phyloP scores from a whole-genome alignment of 2,888 invertebrate species.

The Blera fallax region DNA sequence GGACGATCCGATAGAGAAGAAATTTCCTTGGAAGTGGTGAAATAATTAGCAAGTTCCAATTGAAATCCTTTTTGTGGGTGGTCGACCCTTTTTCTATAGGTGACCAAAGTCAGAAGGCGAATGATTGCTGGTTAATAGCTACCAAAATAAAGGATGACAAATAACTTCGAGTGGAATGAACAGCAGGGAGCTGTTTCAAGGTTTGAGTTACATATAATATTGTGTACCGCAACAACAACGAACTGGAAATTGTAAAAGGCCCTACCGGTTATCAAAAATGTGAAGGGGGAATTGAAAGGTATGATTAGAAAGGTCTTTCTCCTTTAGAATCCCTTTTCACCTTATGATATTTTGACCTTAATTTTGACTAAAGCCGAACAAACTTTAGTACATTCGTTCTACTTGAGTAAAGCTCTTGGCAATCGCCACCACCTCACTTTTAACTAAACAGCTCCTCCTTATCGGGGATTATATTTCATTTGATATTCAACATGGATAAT shows the following conservation, averaged over 20 bases:
- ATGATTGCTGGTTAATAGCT: slow-evolving; percentile 2
- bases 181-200: too few relatives aligned
- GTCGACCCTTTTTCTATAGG: slow-evolving; percentile 9
- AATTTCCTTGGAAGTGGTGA: slow-evolving; percentile 19
- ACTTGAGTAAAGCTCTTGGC: not conserved
- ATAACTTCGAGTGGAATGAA: not conserved
- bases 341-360: not conserved
- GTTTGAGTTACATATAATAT: not conserved
- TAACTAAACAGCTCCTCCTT: slow-evolving; percentile 17
- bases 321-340: too few relatives aligned
- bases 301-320: too few relatives aligned
- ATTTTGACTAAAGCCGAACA: not conserved
- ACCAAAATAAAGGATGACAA: not conserved
- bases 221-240: not conserved
- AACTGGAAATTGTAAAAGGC: not conserved
- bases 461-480: slow-evolving; percentile 34
- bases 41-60: slow-evolving; percentile 53
- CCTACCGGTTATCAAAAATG: not conserved
- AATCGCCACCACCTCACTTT: not conserved
- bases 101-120: slow-evolving; percentile 6
- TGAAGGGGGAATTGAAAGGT: not conserved
- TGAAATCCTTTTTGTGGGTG: slow-evolving; percentile 45
- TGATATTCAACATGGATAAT: slow-evolving; percentile 48
- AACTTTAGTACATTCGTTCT: not conserved
- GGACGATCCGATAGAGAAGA: slow-evolving; percentile 12